A percentile compares a stretch with the other conserved stretches of the same genome.
Conservation (phyloP, 1,140 invertebrate genomes). For the Geopemphigus sp. region DNA sequence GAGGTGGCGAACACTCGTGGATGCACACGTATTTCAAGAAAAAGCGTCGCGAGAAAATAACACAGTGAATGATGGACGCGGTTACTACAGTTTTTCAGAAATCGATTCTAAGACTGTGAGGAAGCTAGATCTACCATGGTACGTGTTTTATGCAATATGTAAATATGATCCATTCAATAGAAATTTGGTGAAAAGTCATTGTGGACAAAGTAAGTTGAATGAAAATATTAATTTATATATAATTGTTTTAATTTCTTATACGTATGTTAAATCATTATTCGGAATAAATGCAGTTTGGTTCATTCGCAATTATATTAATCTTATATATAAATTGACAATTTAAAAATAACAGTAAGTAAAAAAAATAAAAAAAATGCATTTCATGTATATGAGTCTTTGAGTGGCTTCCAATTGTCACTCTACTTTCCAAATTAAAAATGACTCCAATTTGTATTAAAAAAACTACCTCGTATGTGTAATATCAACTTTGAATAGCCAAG, state of each 20-base stretch:
- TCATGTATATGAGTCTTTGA: no score
- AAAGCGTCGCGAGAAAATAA: constrained; percentile 30
- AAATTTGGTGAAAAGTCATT: constrained; percentile 46
- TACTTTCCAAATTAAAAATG: no score
- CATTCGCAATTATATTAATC: no score
- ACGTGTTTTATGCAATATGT: constrained; percentile 41
- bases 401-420: no score
- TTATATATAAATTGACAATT: no score
- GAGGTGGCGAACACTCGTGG: constrained; percentile 28
- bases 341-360: no score
- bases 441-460: no score
- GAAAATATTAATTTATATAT: neutral
- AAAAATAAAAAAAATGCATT: no score
- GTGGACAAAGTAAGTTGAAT: constrained; percentile 49
- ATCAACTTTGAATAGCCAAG: no score
- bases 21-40: constrained; percentile 26
- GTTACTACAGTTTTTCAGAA: constrained; percentile 20
- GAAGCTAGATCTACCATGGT: constrained; percentile 30
- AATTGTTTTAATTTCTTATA: neutral
- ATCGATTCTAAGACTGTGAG: constrained; percentile 18
- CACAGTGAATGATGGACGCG: neutral
- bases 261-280: no score
- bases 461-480: no score
- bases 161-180: constrained; percentile 48
- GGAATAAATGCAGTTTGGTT: no score